Evolutionary conservation across 2,888 invertebrate species (phyloP).

Genomic region (Alloplasta piceator): DNA sequence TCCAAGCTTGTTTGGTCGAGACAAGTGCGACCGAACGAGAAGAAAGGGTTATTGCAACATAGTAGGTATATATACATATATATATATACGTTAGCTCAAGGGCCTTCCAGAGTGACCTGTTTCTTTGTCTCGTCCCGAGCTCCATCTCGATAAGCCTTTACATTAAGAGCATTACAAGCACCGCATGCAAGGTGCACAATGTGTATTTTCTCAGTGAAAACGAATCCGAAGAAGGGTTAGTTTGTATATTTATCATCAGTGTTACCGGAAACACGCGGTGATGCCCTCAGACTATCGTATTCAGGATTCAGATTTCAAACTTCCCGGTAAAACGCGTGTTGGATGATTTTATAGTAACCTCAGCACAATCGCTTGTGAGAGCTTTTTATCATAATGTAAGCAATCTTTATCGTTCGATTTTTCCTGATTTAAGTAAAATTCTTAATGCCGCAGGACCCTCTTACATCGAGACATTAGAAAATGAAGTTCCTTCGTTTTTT

Average conservation of each 20-base stretch:
- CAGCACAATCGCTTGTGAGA: too few relatives aligned
- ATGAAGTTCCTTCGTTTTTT: too few relatives aligned
- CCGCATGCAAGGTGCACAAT: neutral
- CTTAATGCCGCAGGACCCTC: too few relatives aligned
- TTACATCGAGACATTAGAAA: too few relatives aligned
- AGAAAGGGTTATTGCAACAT: too few relatives aligned
- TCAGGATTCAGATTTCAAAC: slow-evolving; percentile 6
- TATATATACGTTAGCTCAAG: neutral
- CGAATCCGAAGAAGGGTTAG: slow-evolving; percentile 30
- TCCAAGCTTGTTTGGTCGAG: too few relatives aligned
- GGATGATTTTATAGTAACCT: neutral
- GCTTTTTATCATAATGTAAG: too few relatives aligned
- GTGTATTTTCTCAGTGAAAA: slow-evolving; percentile 38
- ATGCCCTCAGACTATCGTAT: slow-evolving; percentile 39
- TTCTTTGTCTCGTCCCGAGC: slow-evolving; percentile 38
- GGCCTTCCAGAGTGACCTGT: slow-evolving; percentile 10
- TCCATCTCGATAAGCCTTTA: slow-evolving; percentile 21
- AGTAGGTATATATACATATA: neutral
- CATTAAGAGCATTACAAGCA: slow-evolving; percentile 1
- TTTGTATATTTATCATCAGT: slow-evolving; percentile 5
- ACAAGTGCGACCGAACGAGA: neutral
- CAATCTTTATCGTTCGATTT: too few relatives aligned
- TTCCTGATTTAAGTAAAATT: too few relatives aligned
- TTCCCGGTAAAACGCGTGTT: neutral
- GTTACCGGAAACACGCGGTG: slow-evolving; percentile 53